phyloP scores from a whole-genome alignment of 2,888 invertebrate species.

The Neuroscelio doddi region DNA sequence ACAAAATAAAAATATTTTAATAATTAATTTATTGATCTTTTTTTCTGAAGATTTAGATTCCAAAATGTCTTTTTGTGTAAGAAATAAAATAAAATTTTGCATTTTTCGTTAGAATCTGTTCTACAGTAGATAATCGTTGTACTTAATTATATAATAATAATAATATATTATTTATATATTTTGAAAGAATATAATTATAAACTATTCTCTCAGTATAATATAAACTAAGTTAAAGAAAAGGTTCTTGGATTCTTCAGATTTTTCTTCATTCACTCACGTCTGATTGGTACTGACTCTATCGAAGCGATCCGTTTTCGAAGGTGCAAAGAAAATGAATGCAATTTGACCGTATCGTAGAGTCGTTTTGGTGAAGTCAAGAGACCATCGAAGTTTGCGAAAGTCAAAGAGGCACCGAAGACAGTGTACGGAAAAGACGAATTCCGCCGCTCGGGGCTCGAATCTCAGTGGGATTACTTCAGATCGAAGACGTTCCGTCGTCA shows the following conservation, averaged over 20 bases:
- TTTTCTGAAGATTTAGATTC: too few relatives aligned
- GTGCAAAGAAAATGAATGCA: slow-evolving; percentile 42
- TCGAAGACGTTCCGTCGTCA: slow-evolving; percentile 11
- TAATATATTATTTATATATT: too few relatives aligned
- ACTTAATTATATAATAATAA: too few relatives aligned
- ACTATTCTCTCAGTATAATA: neutral
- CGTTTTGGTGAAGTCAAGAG: neutral
- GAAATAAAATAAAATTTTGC: too few relatives aligned
- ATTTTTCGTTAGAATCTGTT: too few relatives aligned
- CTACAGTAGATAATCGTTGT: too few relatives aligned
- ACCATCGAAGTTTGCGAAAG: neutral
- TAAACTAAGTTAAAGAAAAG: neutral
- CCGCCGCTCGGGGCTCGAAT: slow-evolving; percentile 8
- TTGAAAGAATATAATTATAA: neutral
- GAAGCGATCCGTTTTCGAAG: slow-evolving; percentile 27
- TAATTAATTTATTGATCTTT: too few relatives aligned
- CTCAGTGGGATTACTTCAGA: slow-evolving; percentile 10
- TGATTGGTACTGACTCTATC: slow-evolving; percentile 29
- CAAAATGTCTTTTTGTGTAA: too few relatives aligned
- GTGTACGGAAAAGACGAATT: neutral
- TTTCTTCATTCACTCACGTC: slow-evolving; percentile 25
- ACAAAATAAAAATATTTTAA: too few relatives aligned
- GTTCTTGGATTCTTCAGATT: slow-evolving; percentile 1
- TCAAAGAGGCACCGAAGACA: slow-evolving; percentile 8
- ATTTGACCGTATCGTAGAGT: slow-evolving; percentile 11